Percentiles rank a stretch among this genome's conserved stretches.
Conservation (phyloP, 2,888 invertebrate species). For the Trichacis sp. region DNA sequence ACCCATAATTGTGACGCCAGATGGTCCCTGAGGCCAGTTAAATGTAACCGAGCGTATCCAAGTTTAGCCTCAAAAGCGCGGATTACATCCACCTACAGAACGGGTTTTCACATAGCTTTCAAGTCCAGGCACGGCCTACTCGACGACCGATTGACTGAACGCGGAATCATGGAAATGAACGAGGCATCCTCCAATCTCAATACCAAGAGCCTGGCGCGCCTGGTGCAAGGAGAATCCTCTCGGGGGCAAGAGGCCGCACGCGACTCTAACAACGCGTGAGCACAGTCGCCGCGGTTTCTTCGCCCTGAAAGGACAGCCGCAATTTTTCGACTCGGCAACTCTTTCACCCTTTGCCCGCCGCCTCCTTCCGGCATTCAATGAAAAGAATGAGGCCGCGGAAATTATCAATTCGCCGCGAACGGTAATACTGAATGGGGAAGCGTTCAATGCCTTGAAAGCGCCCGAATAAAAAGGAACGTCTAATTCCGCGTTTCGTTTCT, state of each 20-base stretch:
- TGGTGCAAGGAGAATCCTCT: constrained; percentile 34
- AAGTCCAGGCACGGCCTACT: constrained; percentile 40
- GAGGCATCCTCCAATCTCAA: constrained; percentile 41
- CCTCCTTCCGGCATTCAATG: constrained; percentile 34
- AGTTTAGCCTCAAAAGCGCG: constrained; percentile 53
- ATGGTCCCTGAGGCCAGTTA: constrained; percentile 46
- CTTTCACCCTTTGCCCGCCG: constrained; percentile 39
- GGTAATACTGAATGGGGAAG: background rate
- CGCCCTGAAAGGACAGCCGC: constrained; percentile 47
- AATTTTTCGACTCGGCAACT: constrained; percentile 54
- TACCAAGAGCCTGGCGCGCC: constrained; percentile 33
- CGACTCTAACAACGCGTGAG: constrained; percentile 40
- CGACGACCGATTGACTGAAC: constrained; percentile 42
- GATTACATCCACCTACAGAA: constrained; percentile 28
- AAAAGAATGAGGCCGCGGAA: constrained; percentile 35
- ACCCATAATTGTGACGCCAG: too few species aligned
- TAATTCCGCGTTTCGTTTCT: too few species aligned
- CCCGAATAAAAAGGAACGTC: too few species aligned
- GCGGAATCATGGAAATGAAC: constrained; percentile 46
- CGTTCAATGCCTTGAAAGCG: constrained; percentile 2
- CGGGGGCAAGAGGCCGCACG: constrained; percentile 31
- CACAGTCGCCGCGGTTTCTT: constrained; percentile 49
- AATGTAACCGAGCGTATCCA: constrained; percentile 60
- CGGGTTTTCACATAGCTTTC: constrained; percentile 41
- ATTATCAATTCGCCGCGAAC: constrained; percentile 31